Base-by-base conservation (phyloP, 2,113 vertebrate species). In the Trochalopteron elliotii region DNA sequence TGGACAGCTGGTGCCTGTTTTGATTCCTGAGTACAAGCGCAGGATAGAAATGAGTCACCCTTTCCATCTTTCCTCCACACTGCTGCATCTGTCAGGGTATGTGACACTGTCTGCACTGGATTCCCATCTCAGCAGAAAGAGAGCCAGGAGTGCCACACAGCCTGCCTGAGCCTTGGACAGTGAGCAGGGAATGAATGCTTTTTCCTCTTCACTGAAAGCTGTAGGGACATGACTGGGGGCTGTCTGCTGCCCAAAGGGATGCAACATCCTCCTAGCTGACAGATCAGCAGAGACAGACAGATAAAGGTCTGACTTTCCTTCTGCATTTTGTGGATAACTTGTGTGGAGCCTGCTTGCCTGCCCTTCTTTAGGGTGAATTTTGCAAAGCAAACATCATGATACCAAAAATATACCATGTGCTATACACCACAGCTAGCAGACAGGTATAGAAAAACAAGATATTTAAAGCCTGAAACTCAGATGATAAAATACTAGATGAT, bases 391-490 rank as follows among this genome's bases (percentile, higher is more conserved):
- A 49, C 31, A 5, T 24, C 19, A 33, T 22, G 44, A 69, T 67
- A 56, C 14, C 14, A 27, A 8, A 84, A 91, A n/a, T 31, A 45
- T 35, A 65, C 9, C 23, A 64, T 4, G 6, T 60, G 33, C 59
- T 78, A 6, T 30, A 50, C n/a, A 63, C 11, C 37, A 71, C 15
- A 24, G 24, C 64, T 87, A 75, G 31, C 37, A 89, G 50, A 53
- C 77, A 95, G 89, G 77, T 94, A 84, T 64, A 53, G 67, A 79
- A 50, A 93, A 94, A 80, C 44, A 71, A 85, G 53, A 55, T 89
- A 91, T 95, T 95, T 96, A 93, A 93, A 95, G 78, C 67, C 70
- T 75, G 55, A 69, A 76, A 91, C 72, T 80, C 45, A 79, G 70
- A 85, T 35, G 49, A 71, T 72, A 93, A 89, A 94, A 77, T 83